A percentile compares a stretch with the other conserved stretches of the same genome.
These are phyloP conservation scores for Pomatorhinus ruficollis DNA, from an alignment of 2,113 vertebrate genomes.

Conservation along the genomic window DNA sequence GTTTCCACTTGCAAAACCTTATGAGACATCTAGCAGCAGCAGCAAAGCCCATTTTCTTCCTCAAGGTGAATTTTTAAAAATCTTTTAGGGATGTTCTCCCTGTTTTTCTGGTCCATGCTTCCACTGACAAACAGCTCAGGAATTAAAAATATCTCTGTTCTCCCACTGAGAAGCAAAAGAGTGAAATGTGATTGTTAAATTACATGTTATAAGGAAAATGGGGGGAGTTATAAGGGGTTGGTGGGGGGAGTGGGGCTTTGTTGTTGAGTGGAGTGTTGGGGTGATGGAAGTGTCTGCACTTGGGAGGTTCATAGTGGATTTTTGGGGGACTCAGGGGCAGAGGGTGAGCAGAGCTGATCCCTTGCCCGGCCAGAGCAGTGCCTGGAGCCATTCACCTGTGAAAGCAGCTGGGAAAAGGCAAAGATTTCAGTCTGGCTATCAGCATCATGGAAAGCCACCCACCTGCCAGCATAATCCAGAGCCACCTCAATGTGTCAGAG, in stretches of 20 bases:
- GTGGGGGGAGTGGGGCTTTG: not conserved
- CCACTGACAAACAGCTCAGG: not conserved
- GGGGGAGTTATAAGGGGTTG: fast-evolving
- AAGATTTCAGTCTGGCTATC: not conserved
- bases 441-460: fast-evolving
- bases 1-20: not conserved
- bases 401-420: not conserved
- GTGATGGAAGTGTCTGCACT: not conserved
- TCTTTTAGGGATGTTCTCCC: not conserved
- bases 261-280: not conserved
- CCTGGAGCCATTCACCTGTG: not conserved
- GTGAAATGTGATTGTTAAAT: not conserved
- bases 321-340: not conserved
- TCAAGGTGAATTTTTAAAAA: not conserved
- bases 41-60: not conserved
- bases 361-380: not conserved
- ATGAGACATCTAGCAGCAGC: fast-evolving
- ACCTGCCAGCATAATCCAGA: fast-evolving
- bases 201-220: not conserved
- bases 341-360: not conserved
- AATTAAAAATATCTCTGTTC: not conserved
- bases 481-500: fast-evolving
- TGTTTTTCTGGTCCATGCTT: not conserved
- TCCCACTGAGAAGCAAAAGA: not conserved
- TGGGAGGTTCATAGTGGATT: not conserved